Conservation (phyloP, 2,797 vertebrate genomes). For the Acrocephalus scirpaceus region DNA sequence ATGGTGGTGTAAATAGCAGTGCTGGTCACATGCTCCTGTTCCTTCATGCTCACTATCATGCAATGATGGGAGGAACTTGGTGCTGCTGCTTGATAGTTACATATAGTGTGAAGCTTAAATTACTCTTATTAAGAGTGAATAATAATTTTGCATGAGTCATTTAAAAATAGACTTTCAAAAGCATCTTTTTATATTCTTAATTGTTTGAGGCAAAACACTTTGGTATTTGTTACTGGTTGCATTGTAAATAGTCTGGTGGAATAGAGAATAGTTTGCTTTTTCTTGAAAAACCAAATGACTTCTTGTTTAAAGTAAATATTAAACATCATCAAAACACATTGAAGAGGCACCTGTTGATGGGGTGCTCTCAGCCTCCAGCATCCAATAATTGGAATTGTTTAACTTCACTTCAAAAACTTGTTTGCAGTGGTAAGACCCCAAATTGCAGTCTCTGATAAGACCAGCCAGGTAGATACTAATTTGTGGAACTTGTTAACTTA, state of each 20-base stretch:
- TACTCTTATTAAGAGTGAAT: neutral
- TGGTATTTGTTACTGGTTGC: neutral
- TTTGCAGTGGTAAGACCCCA: neutral
- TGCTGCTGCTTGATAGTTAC: neutral
- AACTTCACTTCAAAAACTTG: neutral
- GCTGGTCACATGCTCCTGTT: neutral
- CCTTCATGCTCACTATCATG: neutral
- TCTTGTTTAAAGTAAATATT: neutral
- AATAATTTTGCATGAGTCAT: neutral
- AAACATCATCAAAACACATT: neutral
- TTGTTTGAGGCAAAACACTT: neutral
- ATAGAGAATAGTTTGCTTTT: neutral
- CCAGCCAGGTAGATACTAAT: accelerated
- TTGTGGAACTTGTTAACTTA: neutral
- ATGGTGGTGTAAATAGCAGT: neutral
- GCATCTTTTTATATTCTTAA: neutral
- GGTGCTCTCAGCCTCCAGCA: neutral
- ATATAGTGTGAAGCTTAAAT: neutral
- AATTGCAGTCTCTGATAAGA: neutral
- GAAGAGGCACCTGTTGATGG: neutral
- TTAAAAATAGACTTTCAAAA: neutral
- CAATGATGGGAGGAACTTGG: neutral
- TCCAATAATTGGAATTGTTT: neutral
- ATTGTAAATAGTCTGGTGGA: neutral
- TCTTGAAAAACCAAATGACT: neutral